Percentiles rank a stretch among this genome's conserved stretches.
Evolutionary conservation across 2,888 invertebrate genomes (phyloP).

Genomic region (Dusona sp.): DNA sequence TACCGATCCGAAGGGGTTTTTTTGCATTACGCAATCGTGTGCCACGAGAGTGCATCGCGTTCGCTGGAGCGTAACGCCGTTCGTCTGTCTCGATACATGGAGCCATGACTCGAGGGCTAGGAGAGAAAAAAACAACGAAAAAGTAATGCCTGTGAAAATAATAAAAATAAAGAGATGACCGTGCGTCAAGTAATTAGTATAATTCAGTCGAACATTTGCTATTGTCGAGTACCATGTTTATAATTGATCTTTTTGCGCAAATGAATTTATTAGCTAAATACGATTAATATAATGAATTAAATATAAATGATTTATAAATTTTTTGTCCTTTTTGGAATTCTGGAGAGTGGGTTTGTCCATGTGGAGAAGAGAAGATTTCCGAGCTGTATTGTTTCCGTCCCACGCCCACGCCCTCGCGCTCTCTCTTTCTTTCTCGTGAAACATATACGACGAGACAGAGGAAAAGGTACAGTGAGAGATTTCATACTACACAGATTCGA

Average conservation of each 20-base stretch:
- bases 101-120: slow-evolving; percentile 41
- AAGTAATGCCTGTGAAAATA: slow-evolving; percentile 39
- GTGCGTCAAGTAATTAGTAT: neutral
- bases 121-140: slow-evolving; percentile 16
- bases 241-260: neutral
- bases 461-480: slow-evolving; percentile 49
- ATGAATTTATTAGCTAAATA: slow-evolving; percentile 25
- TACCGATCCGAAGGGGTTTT: slow-evolving; percentile 60
- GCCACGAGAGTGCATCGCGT: slow-evolving; percentile 48
- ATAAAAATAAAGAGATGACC: neutral
- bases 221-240: neutral
- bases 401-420: slow-evolving; percentile 61
- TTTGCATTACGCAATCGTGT: slow-evolving; percentile 67
- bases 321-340: slow-evolving; percentile 56
- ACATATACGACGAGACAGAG: slow-evolving; percentile 33
- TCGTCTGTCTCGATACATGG: slow-evolving; percentile 49
- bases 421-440: slow-evolving; percentile 15
- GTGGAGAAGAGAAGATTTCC: slow-evolving; percentile 50
- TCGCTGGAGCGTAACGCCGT: slow-evolving; percentile 64
- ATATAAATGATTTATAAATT: neutral
- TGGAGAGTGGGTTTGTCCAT: slow-evolving; percentile 42
- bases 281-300: neutral
- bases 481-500: slow-evolving; percentile 42
- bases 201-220: neutral
- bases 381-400: slow-evolving; percentile 66